Conservation (phyloP, 2,797 vertebrate genomes). For the Spheniscus humboldti region DNA sequence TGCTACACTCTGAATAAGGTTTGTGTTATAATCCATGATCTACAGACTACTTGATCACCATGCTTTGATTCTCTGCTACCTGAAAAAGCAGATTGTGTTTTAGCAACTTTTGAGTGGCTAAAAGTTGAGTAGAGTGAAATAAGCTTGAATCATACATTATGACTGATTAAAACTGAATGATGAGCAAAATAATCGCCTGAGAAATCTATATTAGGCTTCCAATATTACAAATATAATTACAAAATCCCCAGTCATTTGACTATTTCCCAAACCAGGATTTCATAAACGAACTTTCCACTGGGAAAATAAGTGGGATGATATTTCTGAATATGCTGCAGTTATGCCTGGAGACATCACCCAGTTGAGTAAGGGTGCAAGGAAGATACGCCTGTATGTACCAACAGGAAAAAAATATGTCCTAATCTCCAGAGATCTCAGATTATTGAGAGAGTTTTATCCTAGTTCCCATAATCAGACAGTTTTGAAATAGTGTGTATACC, state of each 20-base stretch:
- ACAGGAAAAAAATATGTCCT: neutral
- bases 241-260: neutral
- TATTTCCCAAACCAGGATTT: neutral
- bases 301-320: neutral
- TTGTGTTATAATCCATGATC: neutral
- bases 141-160: neutral
- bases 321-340: neutral
- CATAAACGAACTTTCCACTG: neutral
- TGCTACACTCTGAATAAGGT: neutral
- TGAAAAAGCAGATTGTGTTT: neutral
- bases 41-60: neutral
- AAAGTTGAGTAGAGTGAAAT: neutral
- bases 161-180: neutral
- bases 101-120: neutral
- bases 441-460: neutral
- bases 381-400: neutral
- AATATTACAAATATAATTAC: neutral
- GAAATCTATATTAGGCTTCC: neutral
- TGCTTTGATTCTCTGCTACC: neutral
- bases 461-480: neutral
- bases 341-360: neutral
- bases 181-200: rapidly evolving
- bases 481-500: neutral
- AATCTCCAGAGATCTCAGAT: neutral
- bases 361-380: neutral